phyloP scores from a whole-genome alignment of 2,113 vertebrate genomes.

The Trichomycterus rosablanca region DNA sequence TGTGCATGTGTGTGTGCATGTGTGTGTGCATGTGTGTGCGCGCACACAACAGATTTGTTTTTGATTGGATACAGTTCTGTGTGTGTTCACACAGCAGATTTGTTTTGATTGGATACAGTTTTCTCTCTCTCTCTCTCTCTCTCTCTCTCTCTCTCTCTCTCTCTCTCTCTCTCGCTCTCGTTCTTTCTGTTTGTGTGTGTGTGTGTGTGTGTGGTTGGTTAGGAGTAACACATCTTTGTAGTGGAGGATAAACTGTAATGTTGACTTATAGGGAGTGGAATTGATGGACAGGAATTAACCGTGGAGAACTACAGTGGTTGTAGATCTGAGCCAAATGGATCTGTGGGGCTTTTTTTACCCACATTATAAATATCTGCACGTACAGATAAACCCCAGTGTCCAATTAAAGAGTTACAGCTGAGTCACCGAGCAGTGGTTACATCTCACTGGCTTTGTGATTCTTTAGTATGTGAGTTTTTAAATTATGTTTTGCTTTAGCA shows the following conservation, averaged over 20 bases:
- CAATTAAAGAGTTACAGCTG: background rate
- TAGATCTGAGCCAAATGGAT: slow-evolving; percentile 42
- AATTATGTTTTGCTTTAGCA: background rate
- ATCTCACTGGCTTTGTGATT: background rate
- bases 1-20: too few relatives aligned
- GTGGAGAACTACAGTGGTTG: slow-evolving; percentile 23
- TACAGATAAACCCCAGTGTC: too few relatives aligned
- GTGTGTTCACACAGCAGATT: background rate
- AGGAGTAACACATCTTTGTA: slow-evolving; percentile 27
- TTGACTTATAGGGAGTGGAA: slow-evolving; percentile 36
- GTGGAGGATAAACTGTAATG: slow-evolving; percentile 36
- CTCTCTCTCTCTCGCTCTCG: too few relatives aligned
- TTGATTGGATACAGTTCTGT: slow-evolving; percentile 42
- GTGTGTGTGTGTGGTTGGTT: too few relatives aligned
- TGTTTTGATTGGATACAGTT: slow-evolving; percentile 2
- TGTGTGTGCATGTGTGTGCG: too few relatives aligned
- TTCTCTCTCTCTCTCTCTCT: too few relatives aligned
- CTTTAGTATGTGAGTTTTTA: background rate
- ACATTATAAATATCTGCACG: slow-evolving; percentile 28
- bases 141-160: too few relatives aligned
- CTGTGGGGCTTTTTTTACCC: slow-evolving; percentile 27
- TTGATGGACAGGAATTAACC: slow-evolving; percentile 12
- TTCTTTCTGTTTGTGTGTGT: too few relatives aligned
- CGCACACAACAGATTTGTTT: slow-evolving; percentile 31
- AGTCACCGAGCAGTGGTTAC: slow-evolving; percentile 1